A percentile compares a stretch with the other conserved stretches of the same genome.
These are phyloP conservation scores for Labia minor DNA, from an alignment of 2,888 invertebrate species.

Conservation along the genomic window DNA sequence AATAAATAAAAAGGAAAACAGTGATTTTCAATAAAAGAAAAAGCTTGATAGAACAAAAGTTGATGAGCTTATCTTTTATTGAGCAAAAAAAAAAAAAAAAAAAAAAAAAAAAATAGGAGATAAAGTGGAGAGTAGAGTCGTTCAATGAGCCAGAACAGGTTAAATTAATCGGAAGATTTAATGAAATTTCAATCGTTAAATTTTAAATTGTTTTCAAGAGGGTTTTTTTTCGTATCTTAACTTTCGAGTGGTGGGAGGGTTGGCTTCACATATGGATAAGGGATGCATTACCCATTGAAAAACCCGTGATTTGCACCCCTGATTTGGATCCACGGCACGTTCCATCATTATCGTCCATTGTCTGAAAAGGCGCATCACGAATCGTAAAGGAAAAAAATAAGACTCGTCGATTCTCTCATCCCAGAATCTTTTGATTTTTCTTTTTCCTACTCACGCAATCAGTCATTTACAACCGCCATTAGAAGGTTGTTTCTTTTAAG, in stretches of 20 bases:
- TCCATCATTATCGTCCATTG: conserved; percentile 2
- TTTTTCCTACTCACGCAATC: not conserved
- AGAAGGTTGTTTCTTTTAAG: conserved; percentile 1
- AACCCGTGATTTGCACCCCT: conserved; percentile 4
- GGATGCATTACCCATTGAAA: not conserved
- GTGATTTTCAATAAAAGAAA: too few species aligned
- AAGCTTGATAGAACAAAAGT: too few species aligned
- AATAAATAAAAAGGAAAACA: too few species aligned
- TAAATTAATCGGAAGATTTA: not conserved
- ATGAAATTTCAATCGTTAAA: not conserved
- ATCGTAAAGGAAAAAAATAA: not conserved
- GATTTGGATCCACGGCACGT: not conserved
- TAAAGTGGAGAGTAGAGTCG: too few species aligned
- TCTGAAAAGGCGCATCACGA: not conserved
- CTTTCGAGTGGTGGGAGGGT: not conserved
- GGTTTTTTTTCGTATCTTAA: too few species aligned
- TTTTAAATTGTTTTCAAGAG: too few species aligned
- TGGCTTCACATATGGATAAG: not conserved
- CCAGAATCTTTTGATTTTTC: not conserved
- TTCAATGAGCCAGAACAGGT: not conserved
- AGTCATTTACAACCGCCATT: conserved; percentile 13
- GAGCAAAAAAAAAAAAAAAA: too few species aligned
- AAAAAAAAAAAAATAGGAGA: too few species aligned
- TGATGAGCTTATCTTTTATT: too few species aligned
- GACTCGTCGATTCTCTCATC: not conserved